phyloP scores from a whole-genome alignment of 2,888 invertebrate species.

The Anagyrus pseudococci region DNA sequence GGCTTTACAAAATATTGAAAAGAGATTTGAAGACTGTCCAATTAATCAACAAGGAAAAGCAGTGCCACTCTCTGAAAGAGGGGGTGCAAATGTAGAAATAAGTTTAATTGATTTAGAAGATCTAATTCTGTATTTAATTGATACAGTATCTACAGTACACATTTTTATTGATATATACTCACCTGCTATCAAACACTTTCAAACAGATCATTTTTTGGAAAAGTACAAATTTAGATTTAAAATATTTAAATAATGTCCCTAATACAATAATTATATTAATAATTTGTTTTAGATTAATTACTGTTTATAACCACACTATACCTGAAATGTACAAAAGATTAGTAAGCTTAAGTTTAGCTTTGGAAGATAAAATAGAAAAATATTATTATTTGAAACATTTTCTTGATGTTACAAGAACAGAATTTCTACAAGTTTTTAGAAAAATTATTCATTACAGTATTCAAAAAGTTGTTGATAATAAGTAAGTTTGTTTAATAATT shows the following conservation, averaged over 20 bases:
- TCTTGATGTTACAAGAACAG: conserved; percentile 64
- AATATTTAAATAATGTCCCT: too few species aligned
- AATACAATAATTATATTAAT: too few species aligned
- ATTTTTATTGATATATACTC: conserved; percentile 75
- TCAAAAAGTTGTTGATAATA: too few species aligned
- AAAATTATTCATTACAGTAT: too few species aligned
- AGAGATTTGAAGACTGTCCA: conserved; percentile 50
- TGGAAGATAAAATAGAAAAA: conserved; percentile 56
- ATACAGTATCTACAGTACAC: conserved; percentile 73
- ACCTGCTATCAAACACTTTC: conserved; percentile 64
- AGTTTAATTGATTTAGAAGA: conserved; percentile 68
- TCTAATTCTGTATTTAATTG: conserved; percentile 72
- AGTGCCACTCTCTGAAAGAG: conserved; percentile 46
- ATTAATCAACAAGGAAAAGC: conserved; percentile 45
- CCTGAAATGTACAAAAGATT: conserved; percentile 74
- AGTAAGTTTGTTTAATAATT: too few species aligned
- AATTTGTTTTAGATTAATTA: conserved; percentile 70
- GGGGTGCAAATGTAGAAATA: conserved; percentile 48
- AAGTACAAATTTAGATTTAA: too few species aligned
- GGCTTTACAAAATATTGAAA: conserved; percentile 57
- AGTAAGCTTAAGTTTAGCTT: conserved; percentile 61
- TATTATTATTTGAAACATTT: conserved; percentile 61
- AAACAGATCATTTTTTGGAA: conserved; percentile 66
- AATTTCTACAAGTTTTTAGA: conserved; percentile 62
- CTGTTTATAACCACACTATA: conserved; percentile 78